Evolutionary conservation across 2,113 vertebrate genomes (phyloP).

Genomic region (Poeciliopsis retropinna): DNA sequence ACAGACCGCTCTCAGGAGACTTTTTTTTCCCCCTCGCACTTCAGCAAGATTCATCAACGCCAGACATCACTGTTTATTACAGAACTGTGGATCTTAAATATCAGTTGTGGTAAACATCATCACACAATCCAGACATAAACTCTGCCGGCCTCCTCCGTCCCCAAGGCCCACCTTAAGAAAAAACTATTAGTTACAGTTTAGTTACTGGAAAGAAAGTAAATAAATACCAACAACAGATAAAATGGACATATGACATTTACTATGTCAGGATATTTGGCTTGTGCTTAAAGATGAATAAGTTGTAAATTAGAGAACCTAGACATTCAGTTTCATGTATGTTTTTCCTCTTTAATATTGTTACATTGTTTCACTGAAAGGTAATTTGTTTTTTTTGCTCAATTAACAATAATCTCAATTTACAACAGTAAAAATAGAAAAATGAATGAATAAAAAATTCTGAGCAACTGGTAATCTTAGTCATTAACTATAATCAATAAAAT

Average conservation of each 20-base stretch:
- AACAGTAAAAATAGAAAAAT: not conserved
- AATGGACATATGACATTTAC: not conserved
- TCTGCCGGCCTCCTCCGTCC: too few relatives aligned
- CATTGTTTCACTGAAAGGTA: not conserved
- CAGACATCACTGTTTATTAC: slow-evolving; percentile 13
- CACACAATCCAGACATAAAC: not conserved
- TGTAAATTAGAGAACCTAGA: not conserved
- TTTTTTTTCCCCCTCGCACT: slow-evolving; percentile 9
- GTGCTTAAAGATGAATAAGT: not conserved
- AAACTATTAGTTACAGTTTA: not conserved
- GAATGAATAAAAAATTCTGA: not conserved
- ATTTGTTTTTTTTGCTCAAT: not conserved
- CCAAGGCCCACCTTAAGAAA: not conserved
- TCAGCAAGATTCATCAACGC: slow-evolving; percentile 37
- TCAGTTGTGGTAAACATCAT: not conserved
- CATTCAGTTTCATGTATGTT: not conserved
- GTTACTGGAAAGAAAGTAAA: not conserved
- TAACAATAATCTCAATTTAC: not conserved
- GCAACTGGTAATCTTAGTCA: not conserved
- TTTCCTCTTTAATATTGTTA: not conserved
- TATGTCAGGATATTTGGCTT: too few relatives aligned
- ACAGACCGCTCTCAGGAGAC: slow-evolving; percentile 35
- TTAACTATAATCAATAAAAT: not conserved
- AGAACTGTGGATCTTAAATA: slow-evolving; percentile 15
- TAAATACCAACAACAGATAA: not conserved